Evolutionary conservation across 2,797 vertebrate species (phyloP).

Genomic region (Anolis apletophallus): DNA sequence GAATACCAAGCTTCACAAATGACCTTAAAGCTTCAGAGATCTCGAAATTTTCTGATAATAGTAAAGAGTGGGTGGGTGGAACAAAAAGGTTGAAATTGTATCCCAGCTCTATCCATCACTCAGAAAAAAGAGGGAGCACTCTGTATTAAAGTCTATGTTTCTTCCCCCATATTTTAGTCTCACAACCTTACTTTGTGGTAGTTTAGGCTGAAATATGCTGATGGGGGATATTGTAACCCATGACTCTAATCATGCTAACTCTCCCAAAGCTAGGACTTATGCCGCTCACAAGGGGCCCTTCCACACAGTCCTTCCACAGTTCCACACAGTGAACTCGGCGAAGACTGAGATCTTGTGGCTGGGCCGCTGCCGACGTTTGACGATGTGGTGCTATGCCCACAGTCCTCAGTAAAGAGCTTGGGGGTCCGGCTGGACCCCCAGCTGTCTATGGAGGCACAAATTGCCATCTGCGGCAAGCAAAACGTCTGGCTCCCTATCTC

Average conservation of each 20-base stretch:
- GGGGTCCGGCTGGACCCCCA: too few relatives aligned
- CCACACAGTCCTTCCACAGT: too few relatives aligned
- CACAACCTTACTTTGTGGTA: neutral
- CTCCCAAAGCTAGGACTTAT: too few relatives aligned
- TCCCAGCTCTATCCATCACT: neutral
- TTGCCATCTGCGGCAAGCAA: too few relatives aligned
- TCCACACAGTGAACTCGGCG: too few relatives aligned
- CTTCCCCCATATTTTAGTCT: neutral
- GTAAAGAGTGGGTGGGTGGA: neutral
- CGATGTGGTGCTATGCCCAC: too few relatives aligned
- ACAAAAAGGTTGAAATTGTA: neutral
- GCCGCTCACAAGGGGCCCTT: too few relatives aligned
- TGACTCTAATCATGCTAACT: neutral
- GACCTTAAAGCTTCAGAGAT: neutral
- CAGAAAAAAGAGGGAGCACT: neutral
- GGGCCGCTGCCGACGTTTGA: too few relatives aligned
- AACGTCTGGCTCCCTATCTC: too few relatives aligned
- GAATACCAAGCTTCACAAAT: conserved; percentile 14
- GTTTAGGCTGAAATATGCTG: neutral
- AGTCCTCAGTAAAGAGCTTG: too few relatives aligned
- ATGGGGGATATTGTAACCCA: neutral
- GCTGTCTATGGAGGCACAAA: too few relatives aligned
- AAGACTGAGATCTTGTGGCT: too few relatives aligned
- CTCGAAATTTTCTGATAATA: neutral
- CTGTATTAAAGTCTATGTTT: neutral